Evolutionary conservation across 2,888 invertebrate genomes (phyloP), one percentile per base, ranked within the genome.

Genomic region (Cephonodes hylas): DNA sequence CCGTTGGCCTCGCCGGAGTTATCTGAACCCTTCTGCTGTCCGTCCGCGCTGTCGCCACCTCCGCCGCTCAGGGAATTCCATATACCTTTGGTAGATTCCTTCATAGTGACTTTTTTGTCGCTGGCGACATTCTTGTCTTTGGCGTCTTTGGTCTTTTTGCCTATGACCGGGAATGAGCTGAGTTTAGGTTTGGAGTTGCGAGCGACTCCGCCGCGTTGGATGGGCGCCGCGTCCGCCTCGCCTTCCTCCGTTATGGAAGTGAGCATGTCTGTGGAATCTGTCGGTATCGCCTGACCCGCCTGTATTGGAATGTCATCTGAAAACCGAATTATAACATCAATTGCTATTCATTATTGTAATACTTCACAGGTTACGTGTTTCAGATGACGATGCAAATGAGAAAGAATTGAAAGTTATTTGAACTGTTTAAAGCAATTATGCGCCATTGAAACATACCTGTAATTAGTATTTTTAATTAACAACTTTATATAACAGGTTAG

Each of bases 231-330:
- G 48, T 92, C 90, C 61, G 93, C 77, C 86, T 95, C 93, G 71
- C 93, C 93, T 75, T 96, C 96, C 77, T 96, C 96, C 1, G 94
- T 94, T 70, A 96, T 96, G 0, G 95, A 94, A 53, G 95, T 93
- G 42, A 96, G 87, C 75, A 94, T 88, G 64, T 93, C 93, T 46
- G 93, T 92, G 1, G 92, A 91, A 62, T 95, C 95, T 4, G 88
- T 85, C 8, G 93, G 89, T 62, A 94, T 93, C 56, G 93, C 94
- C 77, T 95, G 95, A 10, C 94, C 94, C 57, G 94, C 94, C 93
- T 97, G 97, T 77, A 97, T 97, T 56, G 97, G 97, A 89, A 97
- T 97, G 88, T 97, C 97, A 93, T 97, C 97, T 97, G 93, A 10
- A 53, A 53, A 27, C 10, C 8, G 10, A 53, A 18, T n/a, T 18